Evolutionary conservation across 2,888 invertebrate genomes (phyloP), one percentile per base, ranked within the genome.

Genomic region (Ichneumoninae sp.): DNA sequence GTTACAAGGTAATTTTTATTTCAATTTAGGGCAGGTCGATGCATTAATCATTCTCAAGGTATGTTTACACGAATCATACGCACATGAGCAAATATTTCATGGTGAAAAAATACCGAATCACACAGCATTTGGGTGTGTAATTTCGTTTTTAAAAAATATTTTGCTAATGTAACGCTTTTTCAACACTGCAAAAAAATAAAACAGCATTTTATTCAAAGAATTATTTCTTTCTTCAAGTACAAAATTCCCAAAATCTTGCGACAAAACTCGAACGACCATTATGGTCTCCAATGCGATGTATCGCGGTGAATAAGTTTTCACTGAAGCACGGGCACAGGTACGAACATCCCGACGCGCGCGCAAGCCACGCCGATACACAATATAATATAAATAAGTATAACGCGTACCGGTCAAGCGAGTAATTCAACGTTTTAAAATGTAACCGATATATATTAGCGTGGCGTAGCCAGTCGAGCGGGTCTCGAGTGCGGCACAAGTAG

Each of bases 401-500:
- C 7, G 65, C 33, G 54, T 65, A 81, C 80, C 78, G 80, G 84
- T 81, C 81, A 30, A 80, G 80, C 80, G 83, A 62, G 80, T 83
- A 76, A 62, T 72, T 68, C 77, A 52, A 52, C 57, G 80, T 78
- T 74, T 69, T 57, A 78, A 84, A 83, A 84, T 75, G 80, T 74
- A 74, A 74, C 69, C 70, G 83, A 84, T 80, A 84, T 71, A 83
- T 81, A 76, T 71, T 44, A 69, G 74, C 54, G 47, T 75, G 74
- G 74, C 65, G 80, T 36, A 16, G 47, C 66, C 44, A 22, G 33
- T 74, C 70, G 70, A 70, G 69, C 47, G 60, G 47, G 50, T 66
- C 66, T 72, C 60, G 69, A 77, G 72, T 71, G 30, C 75, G 77
- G 69, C 77, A 78, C 80, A 84, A 84, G 80, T 84, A 84, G 77